Evolutionary conservation across 2,797 vertebrate species (phyloP), one percentile per base, ranked within the genome.

Genomic region (Selene dorsalis): DNA sequence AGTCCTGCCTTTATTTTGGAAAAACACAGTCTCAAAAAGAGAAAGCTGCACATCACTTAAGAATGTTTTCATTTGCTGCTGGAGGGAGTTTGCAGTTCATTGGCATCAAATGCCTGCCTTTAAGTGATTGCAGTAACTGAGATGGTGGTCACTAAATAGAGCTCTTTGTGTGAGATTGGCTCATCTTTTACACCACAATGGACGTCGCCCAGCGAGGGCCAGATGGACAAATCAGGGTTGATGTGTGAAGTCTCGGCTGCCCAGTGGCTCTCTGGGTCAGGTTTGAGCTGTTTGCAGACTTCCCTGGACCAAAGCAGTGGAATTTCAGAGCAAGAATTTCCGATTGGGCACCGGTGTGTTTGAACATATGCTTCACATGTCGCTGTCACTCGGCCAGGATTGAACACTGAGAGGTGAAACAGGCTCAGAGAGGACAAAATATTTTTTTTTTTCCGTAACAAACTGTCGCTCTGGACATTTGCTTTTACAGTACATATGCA

Each of bases 261-360:
- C 75, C 67, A 81, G 60, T 43, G 68, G 59, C 80, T 71, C 81
- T 82, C 68, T 69, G 47, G 81, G 70, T 90, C 76, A 72, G 73
- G 86, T 80, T n/a, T 67, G 50, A 61, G 79, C 58, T 62, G 62
- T 79, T 82, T 80, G 80, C 79, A 82, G 79, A 82, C 52, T 69
- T 72, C 71, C 69, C 72, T 52, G 48, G 82, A 87, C 80, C 70
- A 66, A 82, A 76, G 80, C 38, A 41, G 69, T 80, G 88, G 84
- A 87, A 87, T 79, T 89, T 92, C 74, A 90, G 82, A 87, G 87
- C 79, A 91, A 88, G 79, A 83, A 87, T 91, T 93, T 92, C 88
- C 75, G 28, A 76, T 68, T 65, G 75, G 76, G 83, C 86, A 81
- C 84, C 41, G 20, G 71, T 79, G 55, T 88, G 80, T 90, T 84